Evolutionary conservation across 2,888 invertebrate genomes (phyloP), one percentile per base, ranked within the genome.

Genomic region (Harpagoxenus sublaevis): DNA sequence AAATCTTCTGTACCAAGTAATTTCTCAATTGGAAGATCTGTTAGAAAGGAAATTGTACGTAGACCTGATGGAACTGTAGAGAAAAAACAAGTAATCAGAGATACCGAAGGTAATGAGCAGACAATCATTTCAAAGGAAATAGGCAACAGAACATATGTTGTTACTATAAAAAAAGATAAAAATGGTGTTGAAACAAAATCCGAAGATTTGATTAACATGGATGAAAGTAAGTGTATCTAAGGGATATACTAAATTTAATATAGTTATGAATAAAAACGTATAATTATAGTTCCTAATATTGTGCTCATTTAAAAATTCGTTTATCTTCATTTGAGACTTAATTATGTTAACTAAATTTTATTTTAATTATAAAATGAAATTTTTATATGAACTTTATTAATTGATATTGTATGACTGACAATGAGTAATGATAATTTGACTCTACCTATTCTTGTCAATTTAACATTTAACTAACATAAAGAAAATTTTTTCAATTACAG

Each of bases 51-150:
- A 94, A 96, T 96, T 9, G 91, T 96, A 62, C 95, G 95, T 66
- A 95, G 95, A 90, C 95, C 96, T 12, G 96, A 97, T 94, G 97
- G 97, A 63, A 95, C 95, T 35, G 94, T 96, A 83, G 96, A 97
- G 94, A 96, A 96, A 45, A 96, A 96, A 65, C 95, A 95, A 90
- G 95, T 96, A 31, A 94, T 96, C 1, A 95, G 95, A 90, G 97
- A 97, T 90, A 96, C 95, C 15, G 94, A 96, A 60, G 97, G 97
- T 0, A 96, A 96, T 90, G 95, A 96, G 88, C 96, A 96, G 89
- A 96, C 96, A 15, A 96, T 96, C n/a, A 93, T 96, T 51, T 96
- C 96, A 39, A 91, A 92, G 42, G 92, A 94, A 90, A 91, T 92
- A 31, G 94, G 93, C 12, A 93, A 94, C 83, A 93, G 95, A 88